A percentile compares a stretch with the other conserved stretches of the same genome.
phyloP scores from a whole-genome alignment of 1,140 invertebrate genomes.

The Probaryconus sp. region DNA sequence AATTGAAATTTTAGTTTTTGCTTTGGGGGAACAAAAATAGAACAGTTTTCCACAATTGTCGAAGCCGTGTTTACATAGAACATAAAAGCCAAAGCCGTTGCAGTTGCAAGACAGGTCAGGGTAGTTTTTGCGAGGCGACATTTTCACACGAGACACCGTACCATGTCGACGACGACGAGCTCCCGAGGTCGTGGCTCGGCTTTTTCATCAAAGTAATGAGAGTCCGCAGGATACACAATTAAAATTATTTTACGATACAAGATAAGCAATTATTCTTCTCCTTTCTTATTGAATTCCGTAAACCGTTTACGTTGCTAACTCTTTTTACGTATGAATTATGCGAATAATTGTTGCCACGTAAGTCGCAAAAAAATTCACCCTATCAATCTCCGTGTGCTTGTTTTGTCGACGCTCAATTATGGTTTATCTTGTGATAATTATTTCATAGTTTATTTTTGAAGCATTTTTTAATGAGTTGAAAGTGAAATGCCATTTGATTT shows the following conservation, averaged over 20 bases:
- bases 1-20: slow-evolving; percentile 24
- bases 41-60: slow-evolving; percentile 37
- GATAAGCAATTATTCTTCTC: slow-evolving; percentile 43
- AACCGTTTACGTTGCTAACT: background rate
- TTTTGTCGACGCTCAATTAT: too few relatives aligned
- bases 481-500: too few relatives aligned
- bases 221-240: slow-evolving; percentile 51
- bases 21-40: slow-evolving; percentile 15
- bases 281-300: slow-evolving; percentile 24
- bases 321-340: slow-evolving; percentile 31
- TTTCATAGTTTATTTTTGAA: too few relatives aligned
- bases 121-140: slow-evolving; percentile 53
- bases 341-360: slow-evolving; percentile 16
- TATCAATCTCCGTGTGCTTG: too few relatives aligned
- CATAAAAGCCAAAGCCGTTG: slow-evolving; percentile 17
- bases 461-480: too few relatives aligned
- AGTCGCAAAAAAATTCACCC: too few relatives aligned
- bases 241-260: slow-evolving; percentile 57
- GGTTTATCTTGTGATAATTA: too few relatives aligned
- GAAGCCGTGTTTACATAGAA: slow-evolving; percentile 30
- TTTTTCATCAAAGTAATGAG: slow-evolving; percentile 57
- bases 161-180: slow-evolving; percentile 24
- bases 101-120: slow-evolving; percentile 48
- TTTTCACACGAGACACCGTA: slow-evolving; percentile 46
- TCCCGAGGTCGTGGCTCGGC: slow-evolving; percentile 31